Conservation (phyloP, 1,140 invertebrate species). For the Lucilia cuprina region DNA sequence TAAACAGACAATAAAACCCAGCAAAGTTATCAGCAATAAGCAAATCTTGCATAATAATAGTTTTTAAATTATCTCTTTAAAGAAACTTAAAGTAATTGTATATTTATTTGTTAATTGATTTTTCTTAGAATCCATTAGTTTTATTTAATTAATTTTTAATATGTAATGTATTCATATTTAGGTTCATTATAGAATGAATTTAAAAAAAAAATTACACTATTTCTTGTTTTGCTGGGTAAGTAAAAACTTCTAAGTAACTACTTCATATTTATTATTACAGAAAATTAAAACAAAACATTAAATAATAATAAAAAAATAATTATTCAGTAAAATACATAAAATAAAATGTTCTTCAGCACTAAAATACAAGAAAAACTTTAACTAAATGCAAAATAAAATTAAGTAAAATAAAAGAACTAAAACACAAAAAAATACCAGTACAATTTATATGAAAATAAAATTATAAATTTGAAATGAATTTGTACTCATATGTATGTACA, state of each 20-base stretch:
- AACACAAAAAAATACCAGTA: neutral
- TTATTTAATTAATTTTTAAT: no score
- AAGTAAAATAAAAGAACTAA: neutral
- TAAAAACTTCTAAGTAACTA: no score
- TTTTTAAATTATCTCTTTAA: no score
- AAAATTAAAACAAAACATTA: neutral
- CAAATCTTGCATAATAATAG: neutral
- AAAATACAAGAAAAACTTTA: neutral
- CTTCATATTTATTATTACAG: neutral
- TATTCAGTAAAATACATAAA: neutral
- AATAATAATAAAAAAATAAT: neutral
- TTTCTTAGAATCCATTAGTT: no score
- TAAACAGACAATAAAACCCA: neutral
- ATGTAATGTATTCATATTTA: no score
- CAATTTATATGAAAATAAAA: neutral
- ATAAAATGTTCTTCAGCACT: neutral
- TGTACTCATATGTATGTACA: neutral
- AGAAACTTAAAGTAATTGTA: no score
- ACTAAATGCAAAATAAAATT: neutral
- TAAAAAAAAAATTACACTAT: no score
- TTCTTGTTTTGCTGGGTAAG: no score
- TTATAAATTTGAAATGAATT: neutral
- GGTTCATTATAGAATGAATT: no score
- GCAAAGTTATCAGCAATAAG: neutral
- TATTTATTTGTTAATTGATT: no score